These are phyloP conservation scores for Synergus gifuensis DNA, from an alignment of 2,888 invertebrate species.

Conservation along the genomic window DNA sequence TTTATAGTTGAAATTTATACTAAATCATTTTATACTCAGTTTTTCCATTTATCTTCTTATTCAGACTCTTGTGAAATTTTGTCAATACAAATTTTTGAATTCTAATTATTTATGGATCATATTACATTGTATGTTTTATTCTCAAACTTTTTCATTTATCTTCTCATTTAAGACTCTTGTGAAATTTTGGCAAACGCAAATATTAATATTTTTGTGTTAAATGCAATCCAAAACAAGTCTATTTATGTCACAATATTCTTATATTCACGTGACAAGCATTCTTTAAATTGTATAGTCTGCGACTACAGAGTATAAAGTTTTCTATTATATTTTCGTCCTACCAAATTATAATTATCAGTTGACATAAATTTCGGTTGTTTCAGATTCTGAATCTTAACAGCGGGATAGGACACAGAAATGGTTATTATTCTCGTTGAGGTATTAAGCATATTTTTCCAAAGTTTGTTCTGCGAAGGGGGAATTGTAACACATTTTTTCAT, in stretches of 20 bases:
- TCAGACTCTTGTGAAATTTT: too few species aligned
- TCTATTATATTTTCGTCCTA: background rate
- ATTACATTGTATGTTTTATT: too few species aligned
- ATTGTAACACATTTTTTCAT: background rate
- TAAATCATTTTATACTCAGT: too few species aligned
- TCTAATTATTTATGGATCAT: too few species aligned
- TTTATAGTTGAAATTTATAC: too few species aligned
- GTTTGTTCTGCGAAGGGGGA: background rate
- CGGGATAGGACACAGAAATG: too few species aligned
- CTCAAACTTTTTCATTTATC: too few species aligned
- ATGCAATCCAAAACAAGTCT: background rate
- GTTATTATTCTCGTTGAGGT: background rate
- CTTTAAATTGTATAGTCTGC: background rate
- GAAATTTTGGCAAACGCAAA: background rate
- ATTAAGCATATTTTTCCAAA: background rate
- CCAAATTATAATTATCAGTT: background rate
- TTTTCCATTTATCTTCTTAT: too few species aligned
- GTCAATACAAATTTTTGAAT: too few species aligned
- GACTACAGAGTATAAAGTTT: background rate
- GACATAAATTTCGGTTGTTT: background rate
- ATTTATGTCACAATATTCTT: background rate
- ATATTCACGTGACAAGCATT: background rate
- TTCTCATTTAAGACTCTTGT: background rate
- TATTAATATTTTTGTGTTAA: background rate
- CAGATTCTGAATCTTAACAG: background rate